A percentile compares a stretch with the other conserved stretches of the same genome.
These are phyloP conservation scores for Sinocyclocheilus rhinocerous DNA, from an alignment of 2,113 vertebrate genomes.

Conservation along the genomic window DNA sequence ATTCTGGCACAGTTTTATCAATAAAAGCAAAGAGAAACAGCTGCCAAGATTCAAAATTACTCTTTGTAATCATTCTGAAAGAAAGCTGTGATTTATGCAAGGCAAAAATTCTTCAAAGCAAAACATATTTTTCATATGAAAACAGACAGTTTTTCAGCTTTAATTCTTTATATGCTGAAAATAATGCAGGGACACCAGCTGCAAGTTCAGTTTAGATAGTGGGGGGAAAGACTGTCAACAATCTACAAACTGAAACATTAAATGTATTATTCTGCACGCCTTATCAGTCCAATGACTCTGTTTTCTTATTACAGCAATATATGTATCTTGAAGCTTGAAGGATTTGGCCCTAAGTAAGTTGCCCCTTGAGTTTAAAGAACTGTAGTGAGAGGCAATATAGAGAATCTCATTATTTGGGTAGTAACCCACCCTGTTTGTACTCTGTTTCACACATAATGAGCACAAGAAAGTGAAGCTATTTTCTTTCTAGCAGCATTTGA, in stretches of 20 bases:
- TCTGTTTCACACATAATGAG: constrained; percentile 61
- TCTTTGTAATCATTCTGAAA: constrained; percentile 6
- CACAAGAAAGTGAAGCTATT: constrained; percentile 44
- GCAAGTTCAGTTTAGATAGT: neutral
- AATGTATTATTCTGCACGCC: neutral
- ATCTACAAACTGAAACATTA: neutral
- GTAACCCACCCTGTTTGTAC: constrained; percentile 46
- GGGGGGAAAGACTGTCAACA: neutral
- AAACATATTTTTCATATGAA: neutral
- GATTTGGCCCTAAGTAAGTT: neutral
- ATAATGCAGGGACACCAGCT: neutral
- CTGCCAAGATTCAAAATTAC: neutral
- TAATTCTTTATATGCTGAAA: neutral
- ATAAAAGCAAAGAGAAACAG: neutral
- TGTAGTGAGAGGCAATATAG: neutral
- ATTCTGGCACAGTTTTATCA: neutral
- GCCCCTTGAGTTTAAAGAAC: constrained; percentile 28
- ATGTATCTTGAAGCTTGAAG: neutral
- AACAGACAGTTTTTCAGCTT: neutral
- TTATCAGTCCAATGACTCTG: neutral
- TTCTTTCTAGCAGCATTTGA: constrained; percentile 54
- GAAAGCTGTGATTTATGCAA: neutral
- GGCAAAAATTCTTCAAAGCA: neutral
- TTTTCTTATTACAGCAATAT: neutral
- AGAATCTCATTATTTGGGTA: constrained; percentile 56